Conservation (phyloP, 2,797 vertebrate species). For the Liparis tanakae region DNA sequence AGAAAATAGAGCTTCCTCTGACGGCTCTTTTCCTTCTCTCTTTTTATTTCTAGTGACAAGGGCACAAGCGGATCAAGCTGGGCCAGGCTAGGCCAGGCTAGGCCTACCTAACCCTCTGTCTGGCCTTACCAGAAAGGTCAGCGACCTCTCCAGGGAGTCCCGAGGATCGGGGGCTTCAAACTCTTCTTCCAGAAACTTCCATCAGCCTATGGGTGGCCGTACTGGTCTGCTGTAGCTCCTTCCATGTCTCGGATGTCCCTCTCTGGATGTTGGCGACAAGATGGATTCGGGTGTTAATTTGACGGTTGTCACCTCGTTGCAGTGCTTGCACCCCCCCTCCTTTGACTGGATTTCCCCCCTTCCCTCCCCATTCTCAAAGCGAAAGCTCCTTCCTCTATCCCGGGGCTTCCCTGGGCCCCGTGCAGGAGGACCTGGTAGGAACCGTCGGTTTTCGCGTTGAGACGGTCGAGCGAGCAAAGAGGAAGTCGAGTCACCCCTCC, state of each 20-base stretch:
- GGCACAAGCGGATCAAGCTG: slow-evolving; percentile 42
- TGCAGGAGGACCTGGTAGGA: slow-evolving; percentile 60
- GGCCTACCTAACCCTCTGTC: slow-evolving; percentile 45
- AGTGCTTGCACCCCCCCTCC: slow-evolving; percentile 59
- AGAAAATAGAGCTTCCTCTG: slow-evolving; percentile 11
- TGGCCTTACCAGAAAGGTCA: slow-evolving; percentile 46
- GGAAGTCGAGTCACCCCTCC: slow-evolving; percentile 23
- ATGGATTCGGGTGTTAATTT: slow-evolving; percentile 80
- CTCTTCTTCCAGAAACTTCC: slow-evolving; percentile 12
- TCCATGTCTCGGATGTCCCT: slow-evolving; percentile 70
- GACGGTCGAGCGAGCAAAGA: slow-evolving; percentile 39
- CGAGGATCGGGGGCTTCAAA: neutral
- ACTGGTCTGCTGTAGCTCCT: slow-evolving; percentile 42
- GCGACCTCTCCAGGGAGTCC: slow-evolving; percentile 16
- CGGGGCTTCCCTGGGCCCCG: slow-evolving; percentile 69
- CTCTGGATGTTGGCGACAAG: slow-evolving; percentile 76
- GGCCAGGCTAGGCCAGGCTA: slow-evolving; percentile 54
- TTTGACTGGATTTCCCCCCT: slow-evolving; percentile 48
- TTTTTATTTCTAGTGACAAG: slow-evolving; percentile 67
- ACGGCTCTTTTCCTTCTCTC: slow-evolving; percentile 24
- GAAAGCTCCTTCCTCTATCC: slow-evolving; percentile 68
- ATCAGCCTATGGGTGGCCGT: slow-evolving; percentile 39
- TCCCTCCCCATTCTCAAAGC: slow-evolving; percentile 60
- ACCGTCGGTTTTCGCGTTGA: slow-evolving; percentile 64
- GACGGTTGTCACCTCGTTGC: slow-evolving; percentile 62